Evolutionary conservation across 2,113 vertebrate genomes (phyloP), one percentile per base, ranked within the genome.

Genomic region (Budorcas taxicolor): DNA sequence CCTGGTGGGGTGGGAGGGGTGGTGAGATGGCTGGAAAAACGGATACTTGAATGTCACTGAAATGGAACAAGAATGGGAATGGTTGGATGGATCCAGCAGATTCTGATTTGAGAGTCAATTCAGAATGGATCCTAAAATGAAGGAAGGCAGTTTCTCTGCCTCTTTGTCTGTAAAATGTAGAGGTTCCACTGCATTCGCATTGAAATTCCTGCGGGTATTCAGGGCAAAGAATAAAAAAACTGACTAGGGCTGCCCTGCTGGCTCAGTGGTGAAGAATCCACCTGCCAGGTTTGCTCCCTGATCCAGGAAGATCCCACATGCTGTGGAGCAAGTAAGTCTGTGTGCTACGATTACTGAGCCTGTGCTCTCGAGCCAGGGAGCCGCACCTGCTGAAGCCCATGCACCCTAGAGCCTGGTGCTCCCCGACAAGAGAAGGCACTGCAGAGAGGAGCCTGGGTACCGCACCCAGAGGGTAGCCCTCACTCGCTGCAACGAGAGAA

Each of bases 151-250:
- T 4, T 5, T 29, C 40, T 83, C 17, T 3, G 0, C 36, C 71
- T 17, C 3, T 33, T 64, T 55, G 3, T 76, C n/a, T 2, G 0
- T 5, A 16, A 60, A 81, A 14, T 1, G 3, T 0, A 9, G 29
- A 93, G 31, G 7, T 13, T 21, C 52, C 29, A 58, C 14, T 29
- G 33, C 13, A 15, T 0, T 0, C 36, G 3, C 57, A 0, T 29
- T 15, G 17, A 86, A 25, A 29, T 7, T 16, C 4, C 21, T 78
- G 67, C 4, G 33, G 25, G 15, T 6, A 67, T 7, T 1, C 7
- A 3, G 8, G 8, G 40, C 40, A 83, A 58, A 33, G 50, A 87
- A 47, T 11, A 33, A 58, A 55, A 60, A 57, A 6, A 45, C 36
- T 5, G 36, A 52, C 4, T n/a, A 4, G 6, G 71, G 23, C 23